Evolutionary conservation across 2,797 vertebrate genomes (phyloP).

Genomic region (Anabas testudineus): DNA sequence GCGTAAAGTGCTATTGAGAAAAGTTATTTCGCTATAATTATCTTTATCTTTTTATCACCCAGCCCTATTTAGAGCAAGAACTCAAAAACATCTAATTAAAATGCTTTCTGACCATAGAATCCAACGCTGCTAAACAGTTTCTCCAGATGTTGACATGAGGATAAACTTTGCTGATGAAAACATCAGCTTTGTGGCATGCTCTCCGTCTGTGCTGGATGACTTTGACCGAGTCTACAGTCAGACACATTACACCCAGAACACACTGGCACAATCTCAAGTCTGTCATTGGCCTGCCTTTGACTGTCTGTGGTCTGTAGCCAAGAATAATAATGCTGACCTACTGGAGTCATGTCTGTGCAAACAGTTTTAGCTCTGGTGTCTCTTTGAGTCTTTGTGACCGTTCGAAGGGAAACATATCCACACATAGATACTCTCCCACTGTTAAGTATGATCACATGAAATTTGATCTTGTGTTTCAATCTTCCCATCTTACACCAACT

Average conservation of each 20-base stretch:
- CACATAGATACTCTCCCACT: conserved; percentile 1
- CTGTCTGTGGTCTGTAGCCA: conserved; percentile 60
- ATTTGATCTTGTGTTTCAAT: conserved; percentile 18
- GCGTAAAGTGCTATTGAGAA: no score
- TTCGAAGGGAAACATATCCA: neutral
- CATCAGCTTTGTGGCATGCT: conserved; percentile 33
- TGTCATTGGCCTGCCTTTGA: conserved; percentile 51
- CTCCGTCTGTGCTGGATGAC: conserved; percentile 32
- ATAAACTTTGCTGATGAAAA: conserved; percentile 18
- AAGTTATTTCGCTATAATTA: neutral
- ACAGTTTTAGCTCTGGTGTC: conserved; percentile 50
- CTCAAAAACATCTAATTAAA: conserved; percentile 7
- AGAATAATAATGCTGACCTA: conserved; percentile 74
- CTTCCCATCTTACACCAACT: conserved; percentile 14
- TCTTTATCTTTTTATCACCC: no score
- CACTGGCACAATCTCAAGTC: conserved; percentile 68
- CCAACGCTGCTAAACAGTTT: conserved; percentile 1
- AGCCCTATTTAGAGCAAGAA: conserved; percentile 14
- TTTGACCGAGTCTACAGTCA: conserved; percentile 40
- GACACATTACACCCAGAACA: conserved; percentile 69
- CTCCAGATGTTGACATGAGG: conserved; percentile 1
- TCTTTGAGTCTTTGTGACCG: conserved; percentile 43
- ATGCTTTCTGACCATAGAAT: conserved; percentile 3
- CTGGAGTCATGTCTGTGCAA: conserved; percentile 64
- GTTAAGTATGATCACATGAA: neutral